phyloP scores from a whole-genome alignment of 2,888 invertebrate genomes.

The Rhogogaster chlorosoma region DNA sequence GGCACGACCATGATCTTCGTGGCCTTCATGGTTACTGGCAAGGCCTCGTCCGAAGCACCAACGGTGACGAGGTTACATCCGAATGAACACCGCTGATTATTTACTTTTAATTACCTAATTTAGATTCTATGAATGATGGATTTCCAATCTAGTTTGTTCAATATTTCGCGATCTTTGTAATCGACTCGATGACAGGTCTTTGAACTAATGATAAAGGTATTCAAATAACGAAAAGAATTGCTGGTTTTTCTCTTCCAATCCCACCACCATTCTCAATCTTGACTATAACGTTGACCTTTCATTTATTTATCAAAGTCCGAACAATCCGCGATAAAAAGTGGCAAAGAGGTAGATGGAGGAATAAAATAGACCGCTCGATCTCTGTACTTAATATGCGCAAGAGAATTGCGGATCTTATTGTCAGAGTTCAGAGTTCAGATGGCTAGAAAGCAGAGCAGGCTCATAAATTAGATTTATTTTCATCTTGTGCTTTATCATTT shows the following conservation, averaged over 20 bases:
- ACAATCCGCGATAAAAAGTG: neutral
- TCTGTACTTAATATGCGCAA: neutral
- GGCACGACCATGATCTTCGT: constrained; percentile 48
- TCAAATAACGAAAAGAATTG: neutral
- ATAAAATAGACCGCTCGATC: neutral
- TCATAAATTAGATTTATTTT: constrained; percentile 14
- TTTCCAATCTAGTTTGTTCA: neutral
- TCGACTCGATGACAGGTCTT: neutral
- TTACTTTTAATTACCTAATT: neutral
- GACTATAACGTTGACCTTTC: neutral
- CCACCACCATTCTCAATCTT: neutral
- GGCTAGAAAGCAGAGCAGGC: constrained; percentile 31
- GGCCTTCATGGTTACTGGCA: constrained; percentile 57
- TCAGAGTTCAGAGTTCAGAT: constrained; percentile 26
- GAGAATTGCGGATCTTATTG: constrained; percentile 22
- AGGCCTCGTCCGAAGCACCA: constrained; percentile 46
- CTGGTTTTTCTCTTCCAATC: neutral
- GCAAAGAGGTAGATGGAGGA: neutral
- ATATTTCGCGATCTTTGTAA: neutral
- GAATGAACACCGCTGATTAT: constrained; percentile 16
- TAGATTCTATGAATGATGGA: neutral
- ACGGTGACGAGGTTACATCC: constrained; percentile 28
- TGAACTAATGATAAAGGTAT: neutral
- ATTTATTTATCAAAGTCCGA: neutral
- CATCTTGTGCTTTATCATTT: neutral